A percentile compares a stretch with the other conserved stretches of the same genome.
phyloP scores from a whole-genome alignment of 1,140 invertebrate genomes.

The Holcopasites calliopsidis region DNA sequence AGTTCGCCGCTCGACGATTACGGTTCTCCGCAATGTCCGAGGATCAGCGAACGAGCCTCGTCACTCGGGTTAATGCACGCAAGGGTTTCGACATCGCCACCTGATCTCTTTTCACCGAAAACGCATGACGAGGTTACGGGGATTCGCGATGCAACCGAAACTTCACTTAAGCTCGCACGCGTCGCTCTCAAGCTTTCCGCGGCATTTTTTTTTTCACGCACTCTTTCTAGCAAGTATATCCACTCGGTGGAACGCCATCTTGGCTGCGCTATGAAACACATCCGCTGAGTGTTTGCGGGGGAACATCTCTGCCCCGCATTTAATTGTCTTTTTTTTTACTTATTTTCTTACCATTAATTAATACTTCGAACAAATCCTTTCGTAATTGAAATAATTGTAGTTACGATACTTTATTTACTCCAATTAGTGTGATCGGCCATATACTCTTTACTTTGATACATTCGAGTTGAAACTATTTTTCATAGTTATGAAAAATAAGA shows the following conservation, averaged over 20 bases:
- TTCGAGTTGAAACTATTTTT: no score
- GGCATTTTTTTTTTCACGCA: constrained; percentile 72
- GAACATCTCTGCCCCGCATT: constrained; percentile 3
- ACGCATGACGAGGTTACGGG: constrained; percentile 26
- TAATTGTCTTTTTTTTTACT: background rate
- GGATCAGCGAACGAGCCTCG: constrained; percentile 50
- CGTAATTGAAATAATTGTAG: background rate
- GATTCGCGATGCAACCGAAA: constrained; percentile 14
- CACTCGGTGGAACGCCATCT: constrained; percentile 71
- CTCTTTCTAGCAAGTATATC: constrained; percentile 70
- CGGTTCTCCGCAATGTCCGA: constrained; percentile 53
- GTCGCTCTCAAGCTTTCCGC: constrained; percentile 67
- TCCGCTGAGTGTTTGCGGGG: constrained; percentile 33
- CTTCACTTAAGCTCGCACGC: constrained; percentile 39
- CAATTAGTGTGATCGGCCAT: constrained; percentile 1
- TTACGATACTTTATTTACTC: no score
- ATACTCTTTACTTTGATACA: background rate
- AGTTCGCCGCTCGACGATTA: constrained; percentile 63
- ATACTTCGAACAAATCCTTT: background rate
- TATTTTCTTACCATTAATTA: background rate
- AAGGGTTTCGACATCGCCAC: constrained; percentile 19
- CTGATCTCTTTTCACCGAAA: constrained; percentile 16
- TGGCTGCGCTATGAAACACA: constrained; percentile 57
- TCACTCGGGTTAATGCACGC: constrained; percentile 44
- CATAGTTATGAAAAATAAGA: background rate